Conservation (phyloP, 2,888 invertebrate genomes). For the Drosophila buzzatii region DNA sequence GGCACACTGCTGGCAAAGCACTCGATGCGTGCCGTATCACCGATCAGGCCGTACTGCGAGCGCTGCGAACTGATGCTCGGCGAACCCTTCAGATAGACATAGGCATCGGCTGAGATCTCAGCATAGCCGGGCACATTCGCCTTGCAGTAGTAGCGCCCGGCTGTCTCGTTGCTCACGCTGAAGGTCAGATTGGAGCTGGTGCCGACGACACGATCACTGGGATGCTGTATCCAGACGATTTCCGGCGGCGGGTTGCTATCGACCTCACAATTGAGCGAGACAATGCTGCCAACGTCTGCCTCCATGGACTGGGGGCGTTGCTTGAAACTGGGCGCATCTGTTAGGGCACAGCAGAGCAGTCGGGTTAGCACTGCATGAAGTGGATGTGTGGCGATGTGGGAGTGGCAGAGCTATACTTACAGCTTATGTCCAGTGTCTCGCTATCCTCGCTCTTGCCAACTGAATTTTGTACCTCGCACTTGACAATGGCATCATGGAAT, state of each 20-base stretch:
- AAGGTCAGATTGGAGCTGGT: constrained; percentile 92
- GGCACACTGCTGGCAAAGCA: constrained; percentile 96
- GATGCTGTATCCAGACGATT: constrained; percentile 95
- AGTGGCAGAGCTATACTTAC: constrained; percentile 88
- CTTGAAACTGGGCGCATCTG: constrained; percentile 94
- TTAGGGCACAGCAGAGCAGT: background rate
- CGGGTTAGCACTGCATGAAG: background rate
- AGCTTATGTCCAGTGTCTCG: constrained; percentile 94
- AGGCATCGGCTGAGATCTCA: constrained; percentile 92
- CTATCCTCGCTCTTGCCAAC: constrained; percentile 96
- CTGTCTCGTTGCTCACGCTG: constrained; percentile 91
- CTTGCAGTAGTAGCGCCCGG: constrained; percentile 95
- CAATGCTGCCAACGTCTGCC: constrained; percentile 92
- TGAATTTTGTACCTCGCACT: constrained; percentile 95
- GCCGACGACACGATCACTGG: constrained; percentile 91
- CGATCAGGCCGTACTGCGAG: constrained; percentile 93
- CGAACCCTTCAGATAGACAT: constrained; percentile 92
- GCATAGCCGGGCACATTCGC: constrained; percentile 95
- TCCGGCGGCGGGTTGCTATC: constrained; percentile 96
- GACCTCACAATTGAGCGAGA: constrained; percentile 94
- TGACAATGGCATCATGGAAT: constrained; percentile 94
- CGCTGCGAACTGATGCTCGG: constrained; percentile 93
- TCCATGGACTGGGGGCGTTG: constrained; percentile 91
- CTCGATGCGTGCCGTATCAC: constrained; percentile 93
- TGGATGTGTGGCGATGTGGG: background rate